Evolutionary conservation across 2,113 vertebrate species (phyloP).

Genomic region (Ciconia maguari): DNA sequence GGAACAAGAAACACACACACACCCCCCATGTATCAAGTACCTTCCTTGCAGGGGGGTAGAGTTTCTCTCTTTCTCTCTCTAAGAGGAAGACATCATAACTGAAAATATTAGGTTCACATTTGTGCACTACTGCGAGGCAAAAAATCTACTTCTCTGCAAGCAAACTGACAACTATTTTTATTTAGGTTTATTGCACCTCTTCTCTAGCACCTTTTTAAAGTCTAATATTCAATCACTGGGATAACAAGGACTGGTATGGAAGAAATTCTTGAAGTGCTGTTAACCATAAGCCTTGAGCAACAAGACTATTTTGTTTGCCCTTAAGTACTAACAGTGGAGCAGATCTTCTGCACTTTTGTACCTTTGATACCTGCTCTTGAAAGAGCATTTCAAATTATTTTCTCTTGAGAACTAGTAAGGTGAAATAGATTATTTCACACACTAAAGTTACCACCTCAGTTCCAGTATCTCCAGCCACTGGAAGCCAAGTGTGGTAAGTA

Average conservation of each 20-base stretch:
- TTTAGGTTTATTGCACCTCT: background rate
- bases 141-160: background rate
- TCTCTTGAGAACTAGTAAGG: background rate
- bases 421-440: background rate
- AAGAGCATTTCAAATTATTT: background rate
- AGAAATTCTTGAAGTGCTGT: background rate
- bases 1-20: background rate
- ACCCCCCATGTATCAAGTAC: rapidly evolving
- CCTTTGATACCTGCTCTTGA: background rate
- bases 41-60: background rate
- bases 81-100: background rate
- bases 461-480: background rate
- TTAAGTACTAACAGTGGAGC: background rate
- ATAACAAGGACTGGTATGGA: background rate
- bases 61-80: background rate
- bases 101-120: background rate
- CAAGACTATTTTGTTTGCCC: background rate
- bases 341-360: background rate
- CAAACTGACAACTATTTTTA: background rate
- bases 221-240: background rate
- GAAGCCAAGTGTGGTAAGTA: background rate
- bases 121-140: background rate
- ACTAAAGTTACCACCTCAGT: background rate
- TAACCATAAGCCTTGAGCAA: background rate
- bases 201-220: background rate